phyloP scores from a whole-genome alignment of 1,140 invertebrate genomes.

The Philopotamus ludificatus region DNA sequence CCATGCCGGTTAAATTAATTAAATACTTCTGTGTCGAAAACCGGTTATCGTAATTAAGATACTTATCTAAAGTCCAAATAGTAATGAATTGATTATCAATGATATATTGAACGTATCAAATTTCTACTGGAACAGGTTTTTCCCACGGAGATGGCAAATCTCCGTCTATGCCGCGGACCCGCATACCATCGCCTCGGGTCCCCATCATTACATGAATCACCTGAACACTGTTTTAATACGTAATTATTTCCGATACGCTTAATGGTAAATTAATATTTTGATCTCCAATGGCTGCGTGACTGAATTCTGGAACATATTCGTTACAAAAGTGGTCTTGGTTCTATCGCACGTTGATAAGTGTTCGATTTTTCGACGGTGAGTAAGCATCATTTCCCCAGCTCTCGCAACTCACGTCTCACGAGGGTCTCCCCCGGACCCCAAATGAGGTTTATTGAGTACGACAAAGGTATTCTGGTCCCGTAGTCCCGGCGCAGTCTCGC shows the following conservation, averaged over 20 bases:
- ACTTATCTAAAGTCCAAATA: conserved; percentile 17
- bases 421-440: conserved; percentile 8
- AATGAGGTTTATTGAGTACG: conserved; percentile 36
- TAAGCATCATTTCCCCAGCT: conserved; percentile 3
- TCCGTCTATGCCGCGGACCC: not conserved
- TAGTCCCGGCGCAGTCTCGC: conserved; percentile 3
- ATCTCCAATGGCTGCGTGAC: too few species aligned
- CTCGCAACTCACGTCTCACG: conserved; percentile 1
- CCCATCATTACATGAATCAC: not conserved
- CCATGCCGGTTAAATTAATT: too few species aligned
- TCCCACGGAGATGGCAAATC: conserved; percentile 8
- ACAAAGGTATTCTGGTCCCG: conserved; percentile 37
- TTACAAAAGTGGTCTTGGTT: too few species aligned
- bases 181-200: conserved; percentile 6
- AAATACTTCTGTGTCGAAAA: not conserved
- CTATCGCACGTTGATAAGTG: not conserved
- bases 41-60: conserved; percentile 22
- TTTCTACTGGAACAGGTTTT: conserved; percentile 15
- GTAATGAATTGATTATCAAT: conserved; percentile 33
- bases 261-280: too few species aligned
- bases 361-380: too few species aligned
- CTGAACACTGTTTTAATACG: too few species aligned
- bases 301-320: too few species aligned
- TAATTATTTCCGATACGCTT: too few species aligned
- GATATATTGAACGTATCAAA: conserved; percentile 29